Base-by-base conservation (phyloP, 2,888 invertebrate genomes). In the Chrysolina oricalcia region DNA sequence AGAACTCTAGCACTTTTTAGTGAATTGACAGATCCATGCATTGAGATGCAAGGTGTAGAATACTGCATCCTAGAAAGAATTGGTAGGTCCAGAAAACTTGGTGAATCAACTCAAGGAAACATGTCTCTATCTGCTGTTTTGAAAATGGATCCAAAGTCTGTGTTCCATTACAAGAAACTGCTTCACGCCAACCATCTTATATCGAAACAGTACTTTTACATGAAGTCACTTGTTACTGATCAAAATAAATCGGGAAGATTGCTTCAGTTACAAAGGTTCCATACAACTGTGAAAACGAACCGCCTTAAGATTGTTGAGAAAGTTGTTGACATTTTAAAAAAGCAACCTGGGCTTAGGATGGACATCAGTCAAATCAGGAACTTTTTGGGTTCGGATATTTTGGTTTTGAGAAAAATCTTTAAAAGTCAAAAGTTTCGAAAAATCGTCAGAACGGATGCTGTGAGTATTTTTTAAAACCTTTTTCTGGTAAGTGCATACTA, bases 41-140 rank as follows among this genome's bases (percentile, higher is more conserved):
- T 90, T 0, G 90, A 91, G 46, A 81, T 94, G 13, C 89, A 89
- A 4, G 82, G 89, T 6, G 86, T 90, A n/a, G 92, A 92, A 75
- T 96, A 94, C 85, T 93, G 93, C 81, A 88, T 95, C 46, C 87
- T 95, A 74, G 96, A 96, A 87, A 88, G 93, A 82, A 92, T 96
- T 46, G 96, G 94, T 1, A 91, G 95, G 76, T 89, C 93, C 0
- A 90, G 95, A 48, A 90, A 90, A 78, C 91, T 91, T 80, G 95
- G 96, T 0, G 94, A 94, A 88, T 59, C 93, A 6, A 93, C 94
- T 0, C 91, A 92, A 70, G 94, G 94, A 11, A 91, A 91, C 75
- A 89, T 90, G 75, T 93, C 94, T 10, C 84, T 94, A 10, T 86
- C 88, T 64, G 82, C 88, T 11, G 87, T 89, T 62, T 90, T 90